Base-by-base conservation (phyloP, 2,888 invertebrate genomes). In the Dicyrtoma fusca region DNA sequence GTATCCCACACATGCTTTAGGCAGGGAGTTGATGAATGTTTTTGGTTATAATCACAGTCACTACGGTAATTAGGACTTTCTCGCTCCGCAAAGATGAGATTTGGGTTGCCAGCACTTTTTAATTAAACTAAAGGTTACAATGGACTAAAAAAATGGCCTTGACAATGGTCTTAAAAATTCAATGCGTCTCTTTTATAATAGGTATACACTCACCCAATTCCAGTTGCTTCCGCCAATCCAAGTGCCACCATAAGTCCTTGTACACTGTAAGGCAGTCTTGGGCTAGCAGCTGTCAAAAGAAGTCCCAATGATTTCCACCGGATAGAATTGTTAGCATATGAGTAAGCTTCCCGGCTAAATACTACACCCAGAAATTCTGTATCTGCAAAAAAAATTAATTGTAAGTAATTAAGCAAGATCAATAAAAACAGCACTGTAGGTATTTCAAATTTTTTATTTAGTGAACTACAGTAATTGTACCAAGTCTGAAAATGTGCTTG, bases 191-290 rank as follows among this genome's bases (percentile, higher is more conserved):
- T 44, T 42, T 3, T n/a, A 44, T 25, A 5, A 19, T 42, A 8
- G 1, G 3, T 61, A 34, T 23, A 17, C 25, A 19, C 47, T 44
- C 21, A 71, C 71, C 71, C 63, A 13, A 71, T 44, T 42, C 71
- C 71, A 10, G 53, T 55, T 17, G 63, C 71, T 53, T 62, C 71
- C 14, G 63, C 71, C 5, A 63, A 17, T 2, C 62, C 55, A 21
- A 44, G 53, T 23, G 6, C 26, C 3, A 71, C 71, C n/a, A 71
- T 19, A 25, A 63, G 13, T 14, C 51, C 11, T 53, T 71, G 71
- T 1, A 71, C n/a, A 23, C 51, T 63, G 26, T 19, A 51, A 19
- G 25, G 34, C 4, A 53, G 1, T 23, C 44, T 23, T 19, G 25
- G 17, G 25, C 21, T 23, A 1, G 4, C 63, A 13, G 10, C 42